A percentile compares a stretch with the other conserved stretches of the same genome.
These are phyloP conservation scores for Cryptomyrus ogoouensis DNA, from an alignment of 2,113 vertebrate genomes.

Conservation along the genomic window DNA sequence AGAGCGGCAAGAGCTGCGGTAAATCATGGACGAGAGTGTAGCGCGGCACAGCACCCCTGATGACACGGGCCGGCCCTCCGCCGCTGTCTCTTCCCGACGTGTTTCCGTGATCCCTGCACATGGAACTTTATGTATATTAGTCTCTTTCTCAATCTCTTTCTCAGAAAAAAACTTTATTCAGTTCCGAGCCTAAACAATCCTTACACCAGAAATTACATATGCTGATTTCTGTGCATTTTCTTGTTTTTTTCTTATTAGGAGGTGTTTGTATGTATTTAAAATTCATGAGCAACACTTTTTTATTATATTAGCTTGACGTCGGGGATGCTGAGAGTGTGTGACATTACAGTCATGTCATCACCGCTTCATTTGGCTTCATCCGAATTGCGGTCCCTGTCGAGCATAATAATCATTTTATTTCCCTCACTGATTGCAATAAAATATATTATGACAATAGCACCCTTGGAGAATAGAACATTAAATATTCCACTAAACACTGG, in stretches of 20 bases:
- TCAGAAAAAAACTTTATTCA: neutral
- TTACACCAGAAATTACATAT: neutral
- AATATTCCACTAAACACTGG: neutral
- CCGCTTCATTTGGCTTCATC: neutral
- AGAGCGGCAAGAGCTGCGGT: neutral
- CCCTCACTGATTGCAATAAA: neutral
- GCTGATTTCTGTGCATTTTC: neutral
- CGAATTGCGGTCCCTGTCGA: neutral
- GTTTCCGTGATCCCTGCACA: neutral
- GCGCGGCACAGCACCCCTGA: neutral
- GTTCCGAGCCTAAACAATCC: neutral
- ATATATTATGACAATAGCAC: neutral
- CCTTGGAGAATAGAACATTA: neutral
- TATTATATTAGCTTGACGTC: neutral
- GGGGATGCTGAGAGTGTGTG: neutral
- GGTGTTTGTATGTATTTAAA: neutral
- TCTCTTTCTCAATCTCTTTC: neutral
- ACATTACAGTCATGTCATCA: neutral
- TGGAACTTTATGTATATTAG: neutral
- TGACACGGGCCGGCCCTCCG: neutral
- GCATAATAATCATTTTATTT: neutral
- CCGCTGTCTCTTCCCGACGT: neutral
- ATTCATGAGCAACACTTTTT: neutral
- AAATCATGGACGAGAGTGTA: neutral
- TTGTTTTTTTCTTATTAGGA: neutral